Conservation (phyloP, 2,113 vertebrate species). For the Odontophorus gujanensis region DNA sequence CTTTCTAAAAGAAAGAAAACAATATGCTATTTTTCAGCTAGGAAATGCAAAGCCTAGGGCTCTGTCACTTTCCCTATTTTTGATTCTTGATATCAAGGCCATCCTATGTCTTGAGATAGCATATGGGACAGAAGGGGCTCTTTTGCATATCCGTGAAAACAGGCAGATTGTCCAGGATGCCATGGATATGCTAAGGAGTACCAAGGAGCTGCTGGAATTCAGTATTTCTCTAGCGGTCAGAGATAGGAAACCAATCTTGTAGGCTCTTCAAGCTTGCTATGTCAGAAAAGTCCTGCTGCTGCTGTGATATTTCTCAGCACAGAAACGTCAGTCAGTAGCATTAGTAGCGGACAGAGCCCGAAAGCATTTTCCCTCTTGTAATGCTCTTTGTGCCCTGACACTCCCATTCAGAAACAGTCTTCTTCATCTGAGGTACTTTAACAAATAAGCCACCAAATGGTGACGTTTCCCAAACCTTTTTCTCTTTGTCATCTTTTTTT, state of each 20-base stretch:
- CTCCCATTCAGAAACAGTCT: not conserved
- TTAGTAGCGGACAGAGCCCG: not conserved
- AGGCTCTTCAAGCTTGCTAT: not conserved
- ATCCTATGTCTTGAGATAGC: not conserved
- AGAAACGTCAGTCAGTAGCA: not conserved
- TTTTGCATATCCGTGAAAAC: not conserved
- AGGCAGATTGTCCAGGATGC: not conserved
- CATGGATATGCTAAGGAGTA: not conserved
- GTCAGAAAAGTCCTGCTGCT: not conserved
- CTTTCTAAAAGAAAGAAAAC: not conserved
- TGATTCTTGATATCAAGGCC: not conserved
- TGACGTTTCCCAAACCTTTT: not conserved
- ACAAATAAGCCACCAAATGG: not conserved
- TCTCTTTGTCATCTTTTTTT: too few species aligned
- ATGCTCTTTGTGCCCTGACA: not conserved
- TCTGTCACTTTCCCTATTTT: not conserved
- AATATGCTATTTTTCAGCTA: not conserved
- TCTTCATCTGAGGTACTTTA: not conserved
- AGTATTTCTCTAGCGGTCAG: not conserved
- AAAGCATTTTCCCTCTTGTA: not conserved
- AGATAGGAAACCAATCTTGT: not conserved
- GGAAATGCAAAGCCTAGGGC: not conserved
- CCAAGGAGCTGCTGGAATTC: not conserved
- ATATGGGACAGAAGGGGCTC: not conserved
- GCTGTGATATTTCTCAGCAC: not conserved